Evolutionary conservation across 2,113 vertebrate genomes (phyloP).

Genomic region (Colaptes auratus): DNA sequence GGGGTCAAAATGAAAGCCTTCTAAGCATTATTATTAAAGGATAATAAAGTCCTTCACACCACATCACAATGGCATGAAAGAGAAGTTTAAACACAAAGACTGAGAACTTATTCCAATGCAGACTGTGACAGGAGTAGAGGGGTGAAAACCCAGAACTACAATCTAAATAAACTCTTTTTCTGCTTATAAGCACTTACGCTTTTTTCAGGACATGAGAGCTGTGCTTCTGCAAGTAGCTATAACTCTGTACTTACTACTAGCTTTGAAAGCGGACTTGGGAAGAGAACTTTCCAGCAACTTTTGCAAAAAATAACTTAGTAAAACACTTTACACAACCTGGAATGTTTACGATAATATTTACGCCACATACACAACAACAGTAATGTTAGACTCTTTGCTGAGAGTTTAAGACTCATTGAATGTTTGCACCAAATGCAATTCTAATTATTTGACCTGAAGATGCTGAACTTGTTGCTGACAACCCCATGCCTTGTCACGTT

Average conservation of each 20-base stretch:
- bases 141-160: background rate
- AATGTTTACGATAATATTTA: background rate
- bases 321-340: background rate
- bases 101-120: background rate
- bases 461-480: background rate
- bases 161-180: background rate
- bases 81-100: background rate
- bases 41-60: background rate
- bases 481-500: background rate
- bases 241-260: background rate
- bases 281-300: background rate
- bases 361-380: background rate
- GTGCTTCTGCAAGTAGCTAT: background rate
- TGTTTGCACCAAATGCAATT: background rate
- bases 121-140: background rate
- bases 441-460: background rate
- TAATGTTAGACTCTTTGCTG: background rate
- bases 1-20: background rate
- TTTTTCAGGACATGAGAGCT: background rate
- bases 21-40: background rate
- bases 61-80: background rate
- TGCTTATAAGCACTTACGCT: background rate
- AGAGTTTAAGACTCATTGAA: background rate
- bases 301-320: background rate
- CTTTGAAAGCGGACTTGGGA: background rate